A percentile compares a stretch with the other conserved stretches of the same genome.
phyloP scores from a whole-genome alignment of 2,113 vertebrate genomes.

The Acrocephalus kingi region DNA sequence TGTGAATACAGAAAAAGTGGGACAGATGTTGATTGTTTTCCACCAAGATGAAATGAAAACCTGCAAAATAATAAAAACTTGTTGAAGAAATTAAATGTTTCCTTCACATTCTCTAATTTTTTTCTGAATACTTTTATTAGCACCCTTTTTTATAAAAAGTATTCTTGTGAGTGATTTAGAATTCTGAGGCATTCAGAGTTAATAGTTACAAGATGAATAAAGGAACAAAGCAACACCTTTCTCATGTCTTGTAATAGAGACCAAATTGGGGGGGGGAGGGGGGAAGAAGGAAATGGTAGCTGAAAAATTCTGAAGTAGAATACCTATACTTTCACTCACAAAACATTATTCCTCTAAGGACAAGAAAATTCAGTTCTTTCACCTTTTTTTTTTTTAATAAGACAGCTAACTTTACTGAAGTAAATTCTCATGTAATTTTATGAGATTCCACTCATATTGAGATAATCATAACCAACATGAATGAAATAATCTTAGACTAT shows the following conservation, averaged over 20 bases:
- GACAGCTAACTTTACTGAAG: neutral
- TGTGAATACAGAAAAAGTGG: neutral
- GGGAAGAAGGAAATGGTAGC: neutral
- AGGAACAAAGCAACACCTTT: neutral
- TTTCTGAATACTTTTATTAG: neutral
- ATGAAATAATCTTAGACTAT: neutral
- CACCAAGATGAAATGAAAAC: neutral
- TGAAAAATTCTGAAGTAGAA: neutral
- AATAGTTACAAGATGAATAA: neutral
- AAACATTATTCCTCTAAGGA: neutral
- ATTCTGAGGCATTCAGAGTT: neutral
- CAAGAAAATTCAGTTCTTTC: neutral
- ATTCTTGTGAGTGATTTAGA: neutral
- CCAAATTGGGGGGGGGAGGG: rapidly evolving
- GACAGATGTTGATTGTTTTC: neutral
- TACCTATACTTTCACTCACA: neutral
- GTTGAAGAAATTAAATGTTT: neutral
- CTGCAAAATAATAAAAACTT: neutral
- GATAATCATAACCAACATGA: neutral
- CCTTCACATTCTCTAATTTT: neutral
- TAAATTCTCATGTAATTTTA: neutral
- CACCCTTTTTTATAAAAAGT: neutral
- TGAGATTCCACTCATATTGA: neutral
- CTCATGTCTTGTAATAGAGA: neutral
- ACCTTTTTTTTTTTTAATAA: neutral